phyloP scores from a whole-genome alignment of 1,140 invertebrate species.

The Luehdorfia chinensis region DNA sequence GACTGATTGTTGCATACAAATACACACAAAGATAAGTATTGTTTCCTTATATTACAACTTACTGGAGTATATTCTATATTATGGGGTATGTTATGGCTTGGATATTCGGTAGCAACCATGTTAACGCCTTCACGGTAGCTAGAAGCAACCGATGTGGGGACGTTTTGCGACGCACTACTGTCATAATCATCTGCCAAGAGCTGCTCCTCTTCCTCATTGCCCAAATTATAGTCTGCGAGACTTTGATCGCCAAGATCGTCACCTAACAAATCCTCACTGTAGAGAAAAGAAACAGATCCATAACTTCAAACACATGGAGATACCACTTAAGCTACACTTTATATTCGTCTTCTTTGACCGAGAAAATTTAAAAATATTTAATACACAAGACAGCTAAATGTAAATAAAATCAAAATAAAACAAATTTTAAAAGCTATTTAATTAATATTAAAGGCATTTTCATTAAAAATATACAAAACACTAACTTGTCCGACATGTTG shows the following conservation, averaged over 20 bases:
- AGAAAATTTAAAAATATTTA: too few relatives aligned
- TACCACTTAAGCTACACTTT: neutral
- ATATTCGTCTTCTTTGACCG: too few relatives aligned
- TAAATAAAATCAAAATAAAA: neutral
- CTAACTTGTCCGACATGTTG: constrained; percentile 74
- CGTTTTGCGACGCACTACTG: constrained; percentile 51
- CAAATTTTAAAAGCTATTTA: neutral
- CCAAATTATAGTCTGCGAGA: constrained; percentile 65
- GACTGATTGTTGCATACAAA: too few relatives aligned
- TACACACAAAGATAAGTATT: neutral
- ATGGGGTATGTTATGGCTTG: constrained; percentile 30
- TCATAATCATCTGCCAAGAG: constrained; percentile 67
- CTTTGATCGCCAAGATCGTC: constrained; percentile 71
- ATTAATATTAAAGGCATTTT: constrained; percentile 6
- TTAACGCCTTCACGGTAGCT: constrained; percentile 34
- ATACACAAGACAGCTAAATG: too few relatives aligned
- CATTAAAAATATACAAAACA: constrained; percentile 33
- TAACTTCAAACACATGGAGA: constrained; percentile 23
- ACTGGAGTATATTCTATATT: constrained; percentile 52
- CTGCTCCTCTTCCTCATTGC: constrained; percentile 69
- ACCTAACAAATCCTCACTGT: constrained; percentile 65
- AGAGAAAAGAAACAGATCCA: constrained; percentile 28
- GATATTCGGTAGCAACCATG: constrained; percentile 40
- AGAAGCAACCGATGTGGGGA: constrained; percentile 41
- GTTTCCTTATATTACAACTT: constrained; percentile 19